Base-by-base conservation (phyloP, 2,888 invertebrate species). In the Tillus elongatus region DNA sequence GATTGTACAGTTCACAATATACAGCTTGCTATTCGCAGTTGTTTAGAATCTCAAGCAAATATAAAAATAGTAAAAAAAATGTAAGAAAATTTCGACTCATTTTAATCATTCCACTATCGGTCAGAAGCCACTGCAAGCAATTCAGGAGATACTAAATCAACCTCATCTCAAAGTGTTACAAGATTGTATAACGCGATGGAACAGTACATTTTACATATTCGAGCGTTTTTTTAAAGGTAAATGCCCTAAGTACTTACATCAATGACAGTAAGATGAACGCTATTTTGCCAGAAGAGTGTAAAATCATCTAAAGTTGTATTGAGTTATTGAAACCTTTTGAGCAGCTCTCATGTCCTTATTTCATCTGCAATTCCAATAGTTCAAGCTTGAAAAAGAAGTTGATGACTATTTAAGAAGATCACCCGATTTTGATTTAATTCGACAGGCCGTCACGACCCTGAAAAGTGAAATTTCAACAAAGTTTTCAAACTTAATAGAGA, bases 151-250 rank as follows among this genome's bases (percentile, higher is more conserved):
- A 16, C 37, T 40, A n/a, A n/a, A n/a, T n/a, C n/a, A n/a, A n/a
- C n/a, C n/a, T n/a, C n/a, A n/a, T n/a, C n/a, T n/a, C n/a, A 35
- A 29, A 13, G 35, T 30, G 1, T 24, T 36, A 2, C 50, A 51
- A 35, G 49, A 53, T 44, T 51, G 50, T 47, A 37, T 44, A 4
- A 54, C 53, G 28, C 43, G 52, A 19, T 53, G 51, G 52, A 53
- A 54, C n/a, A n/a, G n/a, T n/a, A n/a, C n/a, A n/a, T n/a, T n/a
- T n/a, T n/a, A n/a, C n/a, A n/a, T n/a, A n/a, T n/a, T n/a, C n/a
- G n/a, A n/a, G n/a, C n/a, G n/a, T n/a, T n/a, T n/a, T n/a, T n/a
- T n/a, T n/a, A n/a, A n/a, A n/a, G n/a, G n/a, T n/a, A n/a, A n/a
- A n/a, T n/a, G n/a, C n/a, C n/a, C n/a, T n/a, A n/a, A n/a, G n/a